Conservation (phyloP, 2,888 invertebrate species). For the Ephialtes manifestator region DNA sequence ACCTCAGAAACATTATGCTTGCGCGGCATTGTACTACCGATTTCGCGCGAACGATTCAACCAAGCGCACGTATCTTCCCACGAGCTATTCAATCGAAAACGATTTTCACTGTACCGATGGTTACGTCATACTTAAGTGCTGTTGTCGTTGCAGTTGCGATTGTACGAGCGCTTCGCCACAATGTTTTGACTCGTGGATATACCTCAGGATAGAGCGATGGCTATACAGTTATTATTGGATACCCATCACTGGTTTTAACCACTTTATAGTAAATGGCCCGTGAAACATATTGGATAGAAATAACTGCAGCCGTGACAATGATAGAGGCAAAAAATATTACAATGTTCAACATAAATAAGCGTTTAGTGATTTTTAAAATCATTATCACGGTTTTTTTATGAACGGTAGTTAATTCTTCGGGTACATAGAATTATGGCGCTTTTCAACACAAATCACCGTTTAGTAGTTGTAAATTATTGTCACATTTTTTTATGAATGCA, state of each 20-base stretch:
- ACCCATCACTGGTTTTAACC: slow-evolving; percentile 18
- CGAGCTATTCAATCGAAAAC: slow-evolving; percentile 80
- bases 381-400: not conserved
- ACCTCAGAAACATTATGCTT: not conserved
- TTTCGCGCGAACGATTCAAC: not conserved
- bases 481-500: not conserved
- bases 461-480: not conserved
- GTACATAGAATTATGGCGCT: not conserved
- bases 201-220: not conserved
- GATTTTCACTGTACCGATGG: slow-evolving; percentile 39
- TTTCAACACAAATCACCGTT: not conserved
- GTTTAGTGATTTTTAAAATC: not conserved
- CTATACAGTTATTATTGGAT: slow-evolving; percentile 29
- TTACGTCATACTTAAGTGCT: not conserved
- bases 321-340: not conserved
- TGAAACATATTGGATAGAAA: slow-evolving; percentile 1
- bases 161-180: not conserved
- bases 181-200: slow-evolving; percentile 3
- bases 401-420: not conserved
- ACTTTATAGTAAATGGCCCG: slow-evolving; percentile 19
- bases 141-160: slow-evolving; percentile 8
- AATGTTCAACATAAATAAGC: not conserved
- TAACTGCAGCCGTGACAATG: not conserved
- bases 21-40: not conserved
- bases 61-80: slow-evolving; percentile 74